A percentile compares a stretch with the other conserved stretches of the same genome.
Conservation (phyloP, 2,888 invertebrate genomes). For the Druceiella hillmani region DNA sequence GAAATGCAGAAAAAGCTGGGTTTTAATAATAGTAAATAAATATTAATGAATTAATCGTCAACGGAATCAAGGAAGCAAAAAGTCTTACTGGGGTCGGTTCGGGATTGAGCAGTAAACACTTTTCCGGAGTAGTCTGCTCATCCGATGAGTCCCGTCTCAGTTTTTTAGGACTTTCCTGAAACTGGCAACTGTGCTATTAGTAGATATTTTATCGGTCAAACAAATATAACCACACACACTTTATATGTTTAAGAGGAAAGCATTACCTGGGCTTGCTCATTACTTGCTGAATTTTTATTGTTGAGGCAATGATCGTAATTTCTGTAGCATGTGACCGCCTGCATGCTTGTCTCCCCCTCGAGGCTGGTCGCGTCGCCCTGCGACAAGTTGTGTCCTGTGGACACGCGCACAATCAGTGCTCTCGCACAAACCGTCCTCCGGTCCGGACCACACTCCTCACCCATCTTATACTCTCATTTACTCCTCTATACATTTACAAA, state of each 20-base stretch:
- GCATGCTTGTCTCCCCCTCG: conserved; percentile 68
- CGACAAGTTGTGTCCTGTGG: conserved; percentile 86
- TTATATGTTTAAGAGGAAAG: conserved; percentile 11
- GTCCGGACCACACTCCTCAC: conserved; percentile 27
- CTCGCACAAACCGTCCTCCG: conserved; percentile 28
- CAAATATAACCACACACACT: conserved; percentile 31
- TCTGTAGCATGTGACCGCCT: conserved; percentile 70
- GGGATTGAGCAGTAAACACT: conserved; percentile 50
- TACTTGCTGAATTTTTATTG: conserved; percentile 38
- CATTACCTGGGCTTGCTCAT: conserved; percentile 41
- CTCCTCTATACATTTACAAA: too few relatives aligned
- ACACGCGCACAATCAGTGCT: conserved; percentile 30
- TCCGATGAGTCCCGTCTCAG: conserved; percentile 47
- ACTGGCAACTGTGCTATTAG: conserved; percentile 37
- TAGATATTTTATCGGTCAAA: conserved; percentile 18
- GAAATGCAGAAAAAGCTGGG: too few relatives aligned
- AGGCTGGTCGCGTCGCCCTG: conserved; percentile 83
- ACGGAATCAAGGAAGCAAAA: too few relatives aligned
- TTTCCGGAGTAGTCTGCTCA: conserved; percentile 45
- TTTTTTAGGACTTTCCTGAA: conserved; percentile 48
- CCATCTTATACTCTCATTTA: too few relatives aligned
- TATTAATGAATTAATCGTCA: too few relatives aligned
- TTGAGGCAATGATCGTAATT: conserved; percentile 66
- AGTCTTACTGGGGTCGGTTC: conserved; percentile 51
- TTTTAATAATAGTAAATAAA: too few relatives aligned